Evolutionary conservation across 2,113 vertebrate genomes (phyloP), one percentile per base, ranked within the genome.

Genomic region (Macroglossus sobrinus): DNA sequence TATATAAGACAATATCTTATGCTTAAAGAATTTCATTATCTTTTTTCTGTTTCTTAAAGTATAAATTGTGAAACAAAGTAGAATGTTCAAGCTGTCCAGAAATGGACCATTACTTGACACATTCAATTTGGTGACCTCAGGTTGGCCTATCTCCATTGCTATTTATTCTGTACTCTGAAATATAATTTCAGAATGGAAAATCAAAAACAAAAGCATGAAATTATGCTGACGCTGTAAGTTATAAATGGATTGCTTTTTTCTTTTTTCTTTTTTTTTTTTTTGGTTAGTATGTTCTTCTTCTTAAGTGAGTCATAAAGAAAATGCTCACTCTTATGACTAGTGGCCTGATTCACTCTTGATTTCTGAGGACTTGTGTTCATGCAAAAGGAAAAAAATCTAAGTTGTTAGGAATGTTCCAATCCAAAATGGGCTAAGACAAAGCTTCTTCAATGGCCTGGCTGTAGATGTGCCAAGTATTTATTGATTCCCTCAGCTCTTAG

Each of bases 151-250:
- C 22, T 85, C 66, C 19, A 4, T 45, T 95, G 35, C 80, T 97
- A 47, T 95, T 97, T 93, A 78, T 85, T 86, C 93, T 91, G 81
- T 96, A 57, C 33, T 40, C 68, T 71, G 47, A 96, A 94, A 81
- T 91, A 93, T 6, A 40, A 74, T 91, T 95, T 97, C 55, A 91
- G 47, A 96, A 90, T 87, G 50, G 80, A 95, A 95, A 96, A 74
- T 91, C 40, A 71, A 79, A 94, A 96, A 64, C 84, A 96, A 96
- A 96, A 95, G 79, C 69, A 55, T 87, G 87, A 81, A 94, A 68
- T 79, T 93, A 59, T 81, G 78, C 87, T 92, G 82, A 91, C 89
- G 68, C 55, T 91, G 18, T 81, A 81, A 94, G 63, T 91, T 93
- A 66, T 78, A 96, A 84, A 43, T 89, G 61, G 64, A 75, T 55